phyloP scores from a whole-genome alignment of 2,797 vertebrate genomes.

The Ibycter americanus region DNA sequence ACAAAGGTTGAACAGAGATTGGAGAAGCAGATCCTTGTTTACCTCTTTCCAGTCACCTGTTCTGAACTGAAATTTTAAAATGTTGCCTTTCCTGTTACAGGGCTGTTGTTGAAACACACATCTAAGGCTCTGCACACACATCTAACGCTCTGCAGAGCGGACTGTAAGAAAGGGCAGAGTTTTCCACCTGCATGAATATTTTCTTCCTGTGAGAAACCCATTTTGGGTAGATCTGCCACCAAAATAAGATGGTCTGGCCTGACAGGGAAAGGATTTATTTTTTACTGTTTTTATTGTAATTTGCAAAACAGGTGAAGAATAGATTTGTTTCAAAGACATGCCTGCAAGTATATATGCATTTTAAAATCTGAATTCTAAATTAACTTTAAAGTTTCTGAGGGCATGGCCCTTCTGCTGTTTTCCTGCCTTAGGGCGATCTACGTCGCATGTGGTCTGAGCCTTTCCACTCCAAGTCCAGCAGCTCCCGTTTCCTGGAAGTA shows the following conservation, averaged over 20 bases:
- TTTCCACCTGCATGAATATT: not conserved
- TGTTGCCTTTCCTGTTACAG: not conserved
- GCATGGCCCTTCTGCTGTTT: not conserved
- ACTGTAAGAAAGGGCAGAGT: not conserved
- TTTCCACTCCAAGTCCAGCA: conserved; percentile 95
- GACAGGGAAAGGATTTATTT: not conserved
- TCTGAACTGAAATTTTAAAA: not conserved
- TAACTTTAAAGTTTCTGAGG: not conserved
- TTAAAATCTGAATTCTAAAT: not conserved
- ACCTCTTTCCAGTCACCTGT: not conserved
- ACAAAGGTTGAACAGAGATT: not conserved
- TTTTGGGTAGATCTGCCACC: not conserved
- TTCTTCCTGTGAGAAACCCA: not conserved
- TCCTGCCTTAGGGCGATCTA: conserved; percentile 88
- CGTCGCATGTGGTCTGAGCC: conserved; percentile 99
- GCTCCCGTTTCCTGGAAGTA: conserved; percentile 98
- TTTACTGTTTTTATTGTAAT: not conserved
- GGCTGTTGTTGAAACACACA: not conserved
- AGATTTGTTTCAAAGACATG: not conserved
- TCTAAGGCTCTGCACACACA: not conserved
- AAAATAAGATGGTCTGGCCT: not conserved
- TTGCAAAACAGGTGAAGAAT: not conserved
- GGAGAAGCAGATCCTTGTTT: not conserved
- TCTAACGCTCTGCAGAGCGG: not conserved
- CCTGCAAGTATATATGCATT: not conserved